These are phyloP conservation scores for Pammene fasciana DNA, from an alignment of 2,888 invertebrate species.

Conservation along the genomic window DNA sequence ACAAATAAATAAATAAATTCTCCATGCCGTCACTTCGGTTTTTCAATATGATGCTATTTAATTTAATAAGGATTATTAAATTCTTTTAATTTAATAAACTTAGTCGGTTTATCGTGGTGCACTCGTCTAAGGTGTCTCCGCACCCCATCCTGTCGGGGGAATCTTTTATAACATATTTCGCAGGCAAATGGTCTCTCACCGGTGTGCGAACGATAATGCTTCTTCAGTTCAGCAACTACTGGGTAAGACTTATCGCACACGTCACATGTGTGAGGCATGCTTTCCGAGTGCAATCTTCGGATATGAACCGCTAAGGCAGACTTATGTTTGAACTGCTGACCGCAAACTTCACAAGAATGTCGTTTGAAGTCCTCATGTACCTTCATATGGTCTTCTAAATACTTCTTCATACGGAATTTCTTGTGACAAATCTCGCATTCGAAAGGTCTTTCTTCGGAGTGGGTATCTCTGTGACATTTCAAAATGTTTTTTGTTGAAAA, in stretches of 20 bases:
- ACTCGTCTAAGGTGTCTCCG: conserved; percentile 12
- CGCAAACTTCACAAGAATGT: conserved; percentile 13
- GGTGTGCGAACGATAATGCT: conserved; percentile 10
- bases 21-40: no score
- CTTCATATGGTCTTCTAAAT: conserved; percentile 7
- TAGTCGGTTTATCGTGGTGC: conserved; percentile 13
- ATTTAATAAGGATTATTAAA: conserved; percentile 4
- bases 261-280: conserved; percentile 6
- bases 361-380: conserved; percentile 6
- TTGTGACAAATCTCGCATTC: conserved; percentile 14
- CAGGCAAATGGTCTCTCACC: conserved; percentile 16
- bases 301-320: conserved; percentile 11
- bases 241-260: conserved; percentile 2
- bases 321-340: conserved; percentile 14
- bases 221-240: conserved; percentile 2
- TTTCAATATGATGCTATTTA: background rate
- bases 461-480: background rate
- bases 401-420: background rate
- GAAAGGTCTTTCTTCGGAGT: conserved; percentile 1
- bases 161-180: conserved; percentile 14
- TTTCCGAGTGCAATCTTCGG: background rate
- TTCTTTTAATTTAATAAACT: conserved; percentile 17
- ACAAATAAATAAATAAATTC: no score
- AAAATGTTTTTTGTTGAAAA: conserved; percentile 4
- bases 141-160: conserved; percentile 5